Evolutionary conservation across 1,140 invertebrate species (phyloP), one percentile per base, ranked within the genome.

Genomic region (Limonius californicus): DNA sequence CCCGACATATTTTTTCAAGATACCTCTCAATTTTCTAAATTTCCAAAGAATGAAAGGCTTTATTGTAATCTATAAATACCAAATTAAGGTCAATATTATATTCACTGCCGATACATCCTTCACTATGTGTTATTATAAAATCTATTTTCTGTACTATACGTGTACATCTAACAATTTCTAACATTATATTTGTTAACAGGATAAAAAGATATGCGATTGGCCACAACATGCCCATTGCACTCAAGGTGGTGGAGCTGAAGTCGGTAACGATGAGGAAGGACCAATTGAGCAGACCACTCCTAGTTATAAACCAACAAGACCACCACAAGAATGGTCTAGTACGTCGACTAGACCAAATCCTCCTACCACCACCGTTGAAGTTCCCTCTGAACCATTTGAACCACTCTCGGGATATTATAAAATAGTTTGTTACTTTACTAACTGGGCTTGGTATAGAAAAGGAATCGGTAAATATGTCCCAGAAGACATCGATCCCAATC

Each of bases 371-470:
- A 67, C 57, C 20, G 57, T 50, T 8, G 56, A 58, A 21, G 64
- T 66, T 54, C 47, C 64, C 1, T 63, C 21, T 45, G 72, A 74
- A 66, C 67, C 68, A 1, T 43, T 72, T 1, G 70, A 72, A 65
- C 71, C 71, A 0, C 64, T 71, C 19, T 75, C 74, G 0, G 74
- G 72, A 23, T 74, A 83, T 47, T 88, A 83, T 65, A 86, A 92
- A 77, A 79, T 96, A 0, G 89, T 95, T 0, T 96, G 93, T 69
- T 96, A 96, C 73, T 95, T 94, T 72, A 95, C 92, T 0, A 96
- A 95, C 70, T 96, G 94, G 94, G 91, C 93, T 0, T 95, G 93
- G 90, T 94, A 94, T 67, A 81, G 91, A n/a, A 85, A 84, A 63
- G 91, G 90, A 0, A 68, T 83, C 12, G 93, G 90, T 43, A 90